Evolutionary conservation across 2,113 vertebrate species (phyloP), one percentile per base, ranked within the genome.

Genomic region (Regulus satrapa): DNA sequence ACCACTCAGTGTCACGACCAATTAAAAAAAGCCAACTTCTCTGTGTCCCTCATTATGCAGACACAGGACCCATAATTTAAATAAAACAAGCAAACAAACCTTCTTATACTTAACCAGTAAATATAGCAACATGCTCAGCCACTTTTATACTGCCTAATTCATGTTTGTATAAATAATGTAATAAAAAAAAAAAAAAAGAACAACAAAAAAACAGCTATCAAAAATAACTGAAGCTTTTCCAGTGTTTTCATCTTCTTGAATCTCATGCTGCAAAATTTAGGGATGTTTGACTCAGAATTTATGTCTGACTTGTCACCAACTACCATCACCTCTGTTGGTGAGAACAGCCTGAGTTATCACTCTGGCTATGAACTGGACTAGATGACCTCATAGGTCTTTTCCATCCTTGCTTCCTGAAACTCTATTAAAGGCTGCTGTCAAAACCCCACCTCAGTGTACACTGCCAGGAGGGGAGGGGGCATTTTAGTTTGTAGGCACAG

Each of bases 331-430:
- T 95, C 61, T 81, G 68, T 8, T 86, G 72, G 68, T 61, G 68
- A 80, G 94, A 92, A 63, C 43, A 94, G 56, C 55, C 79, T 94
- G 91, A 96, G 61, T 94, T 94, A 94, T 94, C 2, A 0, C 40
- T 72, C 48, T 81, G 76, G 36, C 34, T 88, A 45, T 78, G 69
- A 92, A 79, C 88, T 79, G 62, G 72, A 81, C 76, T 84, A 51
- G 72, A 84, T 91, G 86, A 96, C 79, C 92, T 87, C 86, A 74
- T 59, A 86, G 91, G 91, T 97, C 91, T 96, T 94, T 94, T 74
- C 68, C 41, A 86, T 78, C 15, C 4, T 0, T 45, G 34, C 24
- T 84, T 94, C 79, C 55, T 84, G 83, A 92, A 95, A 94, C 55
- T 59, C 88, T 63, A 74, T 95, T 94, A 94, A 84, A 77, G 43